Evolutionary conservation across 2,113 vertebrate genomes (phyloP), one percentile per base, ranked within the genome.

Genomic region (Paramisgurnus dabryanus): DNA sequence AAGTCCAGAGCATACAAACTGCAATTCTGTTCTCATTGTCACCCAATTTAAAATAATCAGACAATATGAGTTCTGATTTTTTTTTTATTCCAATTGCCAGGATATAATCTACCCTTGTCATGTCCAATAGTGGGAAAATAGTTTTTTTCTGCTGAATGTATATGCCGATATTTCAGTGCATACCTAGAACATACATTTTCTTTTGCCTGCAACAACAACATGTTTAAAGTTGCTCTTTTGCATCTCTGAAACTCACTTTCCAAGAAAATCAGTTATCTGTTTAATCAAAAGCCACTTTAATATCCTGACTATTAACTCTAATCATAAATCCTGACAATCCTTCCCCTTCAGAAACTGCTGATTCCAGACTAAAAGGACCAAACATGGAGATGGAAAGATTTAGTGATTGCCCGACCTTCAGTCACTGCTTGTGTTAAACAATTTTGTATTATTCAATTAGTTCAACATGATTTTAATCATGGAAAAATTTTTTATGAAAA

Each of bases 341-440:
- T 13, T 53, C 3, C 6, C 11, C 10, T 58, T 9, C n/a, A 43
- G 9, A 73, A 60, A 7, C 34, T 34, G 27, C 27, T 34, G 27
- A 22, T 22, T 22, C 22, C 22, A 22, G 22, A 22, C 45, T 41
- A 47, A 47, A 74, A 63, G 57, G 57, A 63, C 58, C 58, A 75
- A 63, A 75, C 45, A 75, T 63, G 72, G 72, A 49, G 22, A 75
- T 63, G 7, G 40, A 63, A 49, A 18, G 10, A n/a, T 61, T 61
- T 10, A 74, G 55, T 55, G 53, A 17, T 11, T 73, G 71, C 55
- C 55, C 15, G n/a, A 61, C 17, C 43, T 10, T 61, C 12, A 40
- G 11, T 22, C 3, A 17, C 41, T 49, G 58, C 70, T 73, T 73
- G 70, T 10, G 13, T 43, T 60, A 10, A 3, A 73, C 43, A 5